Percentiles rank a stretch among this genome's conserved stretches.
Evolutionary conservation across 2,113 vertebrate genomes (phyloP).

Genomic region (Siniperca knerii): DNA sequence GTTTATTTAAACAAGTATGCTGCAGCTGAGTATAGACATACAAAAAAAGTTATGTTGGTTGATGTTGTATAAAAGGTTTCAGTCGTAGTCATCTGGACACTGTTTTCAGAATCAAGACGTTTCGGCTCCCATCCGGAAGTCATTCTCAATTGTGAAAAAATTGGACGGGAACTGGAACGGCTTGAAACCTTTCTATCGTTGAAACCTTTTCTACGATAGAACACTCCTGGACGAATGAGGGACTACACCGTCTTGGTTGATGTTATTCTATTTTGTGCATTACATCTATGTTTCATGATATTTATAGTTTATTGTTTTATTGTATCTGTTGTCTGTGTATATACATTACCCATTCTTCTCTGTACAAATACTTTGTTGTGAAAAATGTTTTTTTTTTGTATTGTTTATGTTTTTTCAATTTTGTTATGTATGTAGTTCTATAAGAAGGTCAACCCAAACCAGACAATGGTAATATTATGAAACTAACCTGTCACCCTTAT

Average conservation of each 20-base stretch:
- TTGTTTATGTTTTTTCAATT: not conserved
- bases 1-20: slow-evolving; percentile 9
- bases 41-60: not conserved
- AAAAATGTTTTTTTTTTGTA: not conserved
- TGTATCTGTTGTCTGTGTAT: not conserved
- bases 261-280: not conserved
- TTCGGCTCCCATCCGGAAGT: too few species aligned
- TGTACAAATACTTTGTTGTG: not conserved
- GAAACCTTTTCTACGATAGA: too few species aligned
- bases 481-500: not conserved
- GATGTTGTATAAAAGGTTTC: too few species aligned
- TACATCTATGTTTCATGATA: slow-evolving; percentile 1
- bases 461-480: not conserved
- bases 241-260: too few species aligned
- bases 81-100: too few species aligned
- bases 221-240: too few species aligned
- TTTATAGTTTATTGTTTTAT: not conserved
- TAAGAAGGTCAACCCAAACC: not conserved
- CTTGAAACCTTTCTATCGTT: too few species aligned
- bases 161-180: too few species aligned
- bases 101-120: too few species aligned
- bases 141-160: too few species aligned
- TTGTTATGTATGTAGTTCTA: not conserved
- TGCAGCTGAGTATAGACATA: not conserved
- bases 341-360: too few species aligned